Base-by-base conservation (phyloP, 2,888 invertebrate species). In the Harpalus rufipes region DNA sequence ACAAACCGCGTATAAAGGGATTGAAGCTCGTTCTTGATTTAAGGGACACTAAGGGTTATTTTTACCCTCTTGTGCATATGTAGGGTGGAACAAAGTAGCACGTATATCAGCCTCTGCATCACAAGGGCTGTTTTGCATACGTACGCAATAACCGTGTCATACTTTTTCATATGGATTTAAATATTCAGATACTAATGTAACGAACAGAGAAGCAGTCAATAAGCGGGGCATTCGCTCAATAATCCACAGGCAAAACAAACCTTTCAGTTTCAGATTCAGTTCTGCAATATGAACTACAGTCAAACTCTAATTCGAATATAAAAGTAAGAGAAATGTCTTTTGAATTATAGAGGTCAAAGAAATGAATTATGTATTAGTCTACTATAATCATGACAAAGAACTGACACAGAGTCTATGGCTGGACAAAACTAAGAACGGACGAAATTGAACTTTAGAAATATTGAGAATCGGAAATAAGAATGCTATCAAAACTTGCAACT, bases 11-110 rank as follows among this genome's bases (percentile, higher is more conserved):
- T 25, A 74, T 72, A 76, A 74, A 83, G 83, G 83, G 83, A 74
- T 72, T 59, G 74, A 74, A 25, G 72, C 59, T 74, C 68, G 59
- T 83, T 72, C 74, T 83, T 83, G 83, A 83, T 83, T 83, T 83
- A 83, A 83, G 74, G 83, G 76, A 83, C 83, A 74, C 58, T 83
- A 83, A 83, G 83, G 83, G 74, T 72, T 72, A 83, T 83, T 83
- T 83, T 83, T 74, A 74, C 83, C 74, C 83, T 83, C 82, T 81
- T 81, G 41, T 74, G 72, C 72, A 79, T 41, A 59, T 79, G 61
- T 81, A 65, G 81, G 81, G 81, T 81, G 81, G 63, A 81, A 81
- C 81, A 63, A 81, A 81, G 81, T 81, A 79, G 80, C 81, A 25
- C 44, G 61, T 81, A 81, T 81, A 81, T 81, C 81, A 63, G 44